Evolutionary conservation across 2,888 invertebrate genomes (phyloP), one percentile per base, ranked within the genome.

Genomic region (Hypomecis atomaria): DNA sequence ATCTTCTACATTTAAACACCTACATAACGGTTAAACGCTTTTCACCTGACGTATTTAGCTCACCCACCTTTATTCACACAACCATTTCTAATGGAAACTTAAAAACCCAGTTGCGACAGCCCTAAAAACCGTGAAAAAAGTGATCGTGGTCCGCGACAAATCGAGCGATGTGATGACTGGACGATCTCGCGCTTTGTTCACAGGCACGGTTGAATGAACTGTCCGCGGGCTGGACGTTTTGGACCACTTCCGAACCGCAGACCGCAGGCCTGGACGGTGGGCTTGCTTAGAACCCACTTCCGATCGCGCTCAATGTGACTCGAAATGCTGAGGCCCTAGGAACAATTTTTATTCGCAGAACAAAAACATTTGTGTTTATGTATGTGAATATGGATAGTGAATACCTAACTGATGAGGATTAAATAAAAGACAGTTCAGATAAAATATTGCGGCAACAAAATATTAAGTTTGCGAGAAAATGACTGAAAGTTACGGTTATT

Each of bases 161-260:
- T 82, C 79, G 79, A 76, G 74, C 75, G 74, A 75, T 75, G 79
- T 80, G 82, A 87, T 86, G 87, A 87, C 84, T 87, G 72, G 84
- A 73, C 82, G 75, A 78, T 81, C 76, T 75, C 62, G 61, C 65
- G 66, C 76, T 81, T 80, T 79, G 77, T 79, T 75, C 67, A 71
- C 66, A 70, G 71, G 68, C 62, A 73, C 59, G 65, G 71, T 68
- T 68, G 65, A 71, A 68, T 65, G 68, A 71, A 68, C 71, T 65
- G 52, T 50, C 37, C 34, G n/a, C 13, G 37, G 11, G 34, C 37
- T 11, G 48, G 11, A 44, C 37, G 36, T 37, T 37, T 57, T 23
- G n/a, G 43, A 50, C 38, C 52, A 53, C 54, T 59, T 62, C 58
- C 58, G 48, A 62, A 47, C 50, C 49, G 13, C 44, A 36, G 38